Evolutionary conservation across 2,797 vertebrate species (phyloP).

Genomic region (Arrhamphus sclerolepis): DNA sequence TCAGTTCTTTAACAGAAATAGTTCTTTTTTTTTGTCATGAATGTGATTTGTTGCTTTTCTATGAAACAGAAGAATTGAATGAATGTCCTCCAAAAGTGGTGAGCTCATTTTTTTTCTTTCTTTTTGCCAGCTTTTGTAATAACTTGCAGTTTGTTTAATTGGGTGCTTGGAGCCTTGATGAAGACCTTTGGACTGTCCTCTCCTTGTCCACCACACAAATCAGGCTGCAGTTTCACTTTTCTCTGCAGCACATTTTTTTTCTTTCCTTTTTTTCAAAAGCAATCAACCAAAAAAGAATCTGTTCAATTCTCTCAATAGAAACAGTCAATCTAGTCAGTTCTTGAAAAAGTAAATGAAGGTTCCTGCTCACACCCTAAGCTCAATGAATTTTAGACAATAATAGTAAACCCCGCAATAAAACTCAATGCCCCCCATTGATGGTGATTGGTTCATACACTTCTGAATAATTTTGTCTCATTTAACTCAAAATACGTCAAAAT

Average conservation of each 20-base stretch:
- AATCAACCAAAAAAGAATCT: slow-evolving; percentile 36
- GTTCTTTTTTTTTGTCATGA: too few relatives aligned
- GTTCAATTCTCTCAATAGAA: slow-evolving; percentile 30
- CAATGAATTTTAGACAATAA: slow-evolving; percentile 62
- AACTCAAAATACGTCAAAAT: slow-evolving; percentile 75
- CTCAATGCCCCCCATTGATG: slow-evolving; percentile 52
- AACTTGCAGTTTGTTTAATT: slow-evolving; percentile 9
- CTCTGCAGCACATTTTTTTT: slow-evolving; percentile 4
- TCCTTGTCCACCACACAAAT: slow-evolving; percentile 32
- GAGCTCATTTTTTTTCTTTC: too few relatives aligned
- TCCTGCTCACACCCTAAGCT: slow-evolving; percentile 40
- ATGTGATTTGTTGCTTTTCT: too few relatives aligned
- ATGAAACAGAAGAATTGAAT: too few relatives aligned
- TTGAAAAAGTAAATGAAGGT: slow-evolving; percentile 59
- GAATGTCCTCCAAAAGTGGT: too few relatives aligned
- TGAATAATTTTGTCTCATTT: slow-evolving; percentile 75
- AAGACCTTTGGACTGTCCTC: not conserved
- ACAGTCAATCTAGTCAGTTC: slow-evolving; percentile 44
- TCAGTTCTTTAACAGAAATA: too few relatives aligned
- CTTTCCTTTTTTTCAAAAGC: too few relatives aligned
- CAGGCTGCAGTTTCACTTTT: slow-evolving; percentile 35
- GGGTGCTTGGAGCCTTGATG: not conserved
- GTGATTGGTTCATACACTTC: slow-evolving; percentile 69
- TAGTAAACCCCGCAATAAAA: slow-evolving; percentile 67
- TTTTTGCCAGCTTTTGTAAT: not conserved